Percentiles rank a stretch among this genome's conserved stretches.
These are phyloP conservation scores for Lacanobia oleracea DNA, from an alignment of 2,888 invertebrate genomes.

Conservation along the genomic window DNA sequence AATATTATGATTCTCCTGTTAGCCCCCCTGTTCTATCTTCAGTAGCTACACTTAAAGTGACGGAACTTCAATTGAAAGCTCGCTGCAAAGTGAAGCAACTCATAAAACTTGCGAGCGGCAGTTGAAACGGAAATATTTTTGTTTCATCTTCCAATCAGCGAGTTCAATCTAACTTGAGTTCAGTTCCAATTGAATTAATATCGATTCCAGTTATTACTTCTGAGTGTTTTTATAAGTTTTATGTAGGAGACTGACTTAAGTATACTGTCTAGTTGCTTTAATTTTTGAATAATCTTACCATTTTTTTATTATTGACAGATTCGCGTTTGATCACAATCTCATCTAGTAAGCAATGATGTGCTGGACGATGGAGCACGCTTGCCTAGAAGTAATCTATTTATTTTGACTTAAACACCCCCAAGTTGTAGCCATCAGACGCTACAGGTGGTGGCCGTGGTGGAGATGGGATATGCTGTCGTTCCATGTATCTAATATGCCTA, in stretches of 20 bases:
- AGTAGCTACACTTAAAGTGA: neutral
- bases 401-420: too few relatives aligned
- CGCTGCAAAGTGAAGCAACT: conserved; percentile 10
- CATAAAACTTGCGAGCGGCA: conserved; percentile 24
- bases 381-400: too few relatives aligned
- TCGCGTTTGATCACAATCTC: too few relatives aligned
- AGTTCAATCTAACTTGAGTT: conserved; percentile 42
- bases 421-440: too few relatives aligned
- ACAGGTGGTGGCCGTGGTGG: too few relatives aligned
- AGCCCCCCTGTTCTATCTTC: neutral
- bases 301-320: too few relatives aligned
- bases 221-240: conserved; percentile 26
- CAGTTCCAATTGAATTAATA: conserved; percentile 49
- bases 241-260: neutral
- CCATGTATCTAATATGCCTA: too few relatives aligned
- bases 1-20: too few relatives aligned
- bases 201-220: conserved; percentile 43
- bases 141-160: conserved; percentile 50
- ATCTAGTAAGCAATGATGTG: too few relatives aligned
- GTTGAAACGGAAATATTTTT: conserved; percentile 46
- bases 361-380: too few relatives aligned
- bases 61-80: conserved; percentile 6
- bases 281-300: neutral
- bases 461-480: too few relatives aligned
- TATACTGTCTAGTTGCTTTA: neutral